These are phyloP conservation scores for Nebria ingens DNA, from an alignment of 1,140 invertebrate genomes.

Conservation along the genomic window DNA sequence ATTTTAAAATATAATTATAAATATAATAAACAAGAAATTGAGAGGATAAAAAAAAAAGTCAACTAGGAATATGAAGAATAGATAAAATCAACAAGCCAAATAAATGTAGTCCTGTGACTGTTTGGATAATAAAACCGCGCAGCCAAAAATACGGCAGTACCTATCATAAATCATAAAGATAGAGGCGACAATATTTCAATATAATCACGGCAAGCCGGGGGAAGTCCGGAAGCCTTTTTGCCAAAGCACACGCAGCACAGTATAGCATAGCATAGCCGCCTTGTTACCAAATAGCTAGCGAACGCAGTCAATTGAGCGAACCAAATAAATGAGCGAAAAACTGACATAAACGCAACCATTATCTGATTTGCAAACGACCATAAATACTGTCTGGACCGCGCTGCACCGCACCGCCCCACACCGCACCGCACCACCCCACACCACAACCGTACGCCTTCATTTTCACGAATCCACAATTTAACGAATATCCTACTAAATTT, in stretches of 20 bases:
- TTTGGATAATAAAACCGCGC: no score
- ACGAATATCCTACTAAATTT: not conserved
- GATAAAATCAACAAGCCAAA: no score
- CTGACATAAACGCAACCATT: slow-evolving; percentile 19
- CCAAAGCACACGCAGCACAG: no score
- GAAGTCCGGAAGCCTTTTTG: not conserved
- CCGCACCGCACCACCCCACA: no score
- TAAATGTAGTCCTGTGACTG: no score
- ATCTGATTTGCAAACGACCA: slow-evolving; percentile 19
- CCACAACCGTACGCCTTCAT: not conserved
- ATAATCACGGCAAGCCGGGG: slow-evolving; percentile 9
- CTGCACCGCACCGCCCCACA: no score
- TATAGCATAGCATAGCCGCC: not conserved
- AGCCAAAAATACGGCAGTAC: not conserved
- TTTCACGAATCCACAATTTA: not conserved
- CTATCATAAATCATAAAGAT: slow-evolving; percentile 1
- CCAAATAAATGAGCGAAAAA: slow-evolving; percentile 19
- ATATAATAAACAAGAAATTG: no score
- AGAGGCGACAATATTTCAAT: slow-evolving; percentile 18
- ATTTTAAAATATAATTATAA: no score
- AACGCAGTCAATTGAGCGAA: slow-evolving; percentile 16
- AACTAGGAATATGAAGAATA: no score
- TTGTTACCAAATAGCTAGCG: not conserved
- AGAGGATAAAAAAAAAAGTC: no score
- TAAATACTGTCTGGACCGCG: slow-evolving; percentile 16